phyloP scores from a whole-genome alignment of 2,113 vertebrate species.

The Neodon shergylaensis region DNA sequence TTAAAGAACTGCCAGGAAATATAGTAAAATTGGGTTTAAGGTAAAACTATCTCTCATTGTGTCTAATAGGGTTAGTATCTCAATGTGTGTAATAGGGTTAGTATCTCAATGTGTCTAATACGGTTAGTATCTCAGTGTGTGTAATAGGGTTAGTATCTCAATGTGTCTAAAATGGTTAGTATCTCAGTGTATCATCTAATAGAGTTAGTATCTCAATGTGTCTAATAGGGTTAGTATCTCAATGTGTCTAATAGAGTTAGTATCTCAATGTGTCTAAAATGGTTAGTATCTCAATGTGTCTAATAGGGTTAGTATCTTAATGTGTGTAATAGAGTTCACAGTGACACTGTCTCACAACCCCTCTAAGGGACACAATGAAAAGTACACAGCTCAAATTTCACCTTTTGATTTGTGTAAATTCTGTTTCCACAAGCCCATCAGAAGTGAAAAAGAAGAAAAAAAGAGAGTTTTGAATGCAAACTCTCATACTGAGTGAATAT shows the following conservation, averaged over 20 bases:
- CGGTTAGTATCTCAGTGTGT: neutral
- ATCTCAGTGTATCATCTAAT: neutral
- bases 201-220: neutral
- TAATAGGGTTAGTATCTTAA: neutral
- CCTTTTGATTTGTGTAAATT: conserved; percentile 5
- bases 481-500: neutral
- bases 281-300: neutral
- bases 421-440: neutral
- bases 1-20: conserved; percentile 4
- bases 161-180: neutral
- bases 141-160: neutral
- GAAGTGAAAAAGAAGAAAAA: neutral
- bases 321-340: neutral
- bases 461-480: neutral
- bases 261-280: neutral
- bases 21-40: conserved; percentile 33
- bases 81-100: neutral
- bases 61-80: neutral
- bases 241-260: neutral
- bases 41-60: neutral
- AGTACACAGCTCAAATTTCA: conserved; percentile 14
- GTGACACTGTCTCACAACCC: neutral
- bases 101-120: neutral
- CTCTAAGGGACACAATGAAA: neutral
- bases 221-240: neutral